Evolutionary conservation across 1,140 invertebrate genomes (phyloP).

Genomic region (Drosophila arawakana): DNA sequence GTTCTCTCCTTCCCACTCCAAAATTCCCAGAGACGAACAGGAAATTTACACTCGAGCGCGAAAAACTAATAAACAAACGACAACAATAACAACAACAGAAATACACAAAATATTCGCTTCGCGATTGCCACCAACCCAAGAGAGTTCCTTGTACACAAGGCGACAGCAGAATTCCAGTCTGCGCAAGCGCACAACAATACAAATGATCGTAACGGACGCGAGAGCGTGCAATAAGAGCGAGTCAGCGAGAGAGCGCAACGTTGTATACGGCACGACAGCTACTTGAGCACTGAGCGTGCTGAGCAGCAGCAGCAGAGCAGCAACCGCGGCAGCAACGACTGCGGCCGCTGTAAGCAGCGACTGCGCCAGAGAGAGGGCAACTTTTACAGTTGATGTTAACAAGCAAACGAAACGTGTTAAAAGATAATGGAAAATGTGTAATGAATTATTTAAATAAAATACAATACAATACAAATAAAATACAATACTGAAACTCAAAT

Average conservation of each 20-base stretch:
- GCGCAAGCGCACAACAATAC: constrained; percentile 53
- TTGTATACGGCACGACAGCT: constrained; percentile 49
- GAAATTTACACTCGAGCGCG: constrained; percentile 64
- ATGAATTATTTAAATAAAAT: no score
- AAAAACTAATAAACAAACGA: constrained; percentile 56
- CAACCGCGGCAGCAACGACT: not conserved
- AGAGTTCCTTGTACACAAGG: not conserved
- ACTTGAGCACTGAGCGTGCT: constrained; percentile 54
- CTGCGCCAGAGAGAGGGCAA: constrained; percentile 16
- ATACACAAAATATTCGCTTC: constrained; percentile 23
- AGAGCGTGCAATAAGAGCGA: not conserved
- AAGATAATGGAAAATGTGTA: no score
- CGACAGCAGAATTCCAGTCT: constrained; percentile 35
- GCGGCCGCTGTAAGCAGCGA: constrained; percentile 18
- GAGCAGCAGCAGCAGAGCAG: constrained; percentile 17
- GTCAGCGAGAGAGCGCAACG: constrained; percentile 11
- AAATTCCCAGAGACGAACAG: constrained; percentile 39
- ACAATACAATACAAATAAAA: no score
- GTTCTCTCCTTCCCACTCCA: constrained; percentile 11
- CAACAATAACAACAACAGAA: constrained; percentile 5
- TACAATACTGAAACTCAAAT: no score
- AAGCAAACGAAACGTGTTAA: not conserved
- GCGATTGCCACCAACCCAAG: constrained; percentile 15
- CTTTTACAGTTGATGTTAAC: not conserved
- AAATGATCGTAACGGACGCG: constrained; percentile 22